A percentile compares a stretch with the other conserved stretches of the same genome.
phyloP scores from a whole-genome alignment of 2,888 invertebrate genomes.

The Trichogramma evanescens region DNA sequence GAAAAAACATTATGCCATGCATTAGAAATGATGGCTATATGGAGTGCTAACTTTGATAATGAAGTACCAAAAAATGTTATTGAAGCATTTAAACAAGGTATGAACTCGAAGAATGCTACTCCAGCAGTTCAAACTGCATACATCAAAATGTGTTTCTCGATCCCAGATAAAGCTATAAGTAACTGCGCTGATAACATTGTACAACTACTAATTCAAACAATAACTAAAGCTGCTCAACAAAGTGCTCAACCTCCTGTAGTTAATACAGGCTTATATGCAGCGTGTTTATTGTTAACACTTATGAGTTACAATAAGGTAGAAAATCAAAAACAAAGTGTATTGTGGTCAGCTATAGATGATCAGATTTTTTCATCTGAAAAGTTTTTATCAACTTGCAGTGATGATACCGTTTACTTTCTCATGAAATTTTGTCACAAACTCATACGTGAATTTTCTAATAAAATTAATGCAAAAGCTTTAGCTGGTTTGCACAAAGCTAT shows the following conservation, averaged over 20 bases:
- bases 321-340: constrained; percentile 50
- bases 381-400: constrained; percentile 63
- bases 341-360: constrained; percentile 70
- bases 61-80: constrained; percentile 61
- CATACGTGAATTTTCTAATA: constrained; percentile 61
- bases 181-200: constrained; percentile 44
- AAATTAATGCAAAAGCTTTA: constrained; percentile 57
- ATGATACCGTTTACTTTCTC: constrained; percentile 66
- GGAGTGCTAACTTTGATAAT: constrained; percentile 64
- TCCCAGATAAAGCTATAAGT: constrained; percentile 26
- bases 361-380: constrained; percentile 78
- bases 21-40: constrained; percentile 71
- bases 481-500: constrained; percentile 67
- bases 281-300: constrained; percentile 61
- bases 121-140: constrained; percentile 72
- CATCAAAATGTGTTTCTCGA: constrained; percentile 59
- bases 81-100: constrained; percentile 66
- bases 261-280: constrained; percentile 65
- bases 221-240: constrained; percentile 71
- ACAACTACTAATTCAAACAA: constrained; percentile 61
- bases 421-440: constrained; percentile 68
- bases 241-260: constrained; percentile 64
- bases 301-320: constrained; percentile 48
- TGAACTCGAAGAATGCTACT: constrained; percentile 69
- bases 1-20: constrained; percentile 81